phyloP scores from a whole-genome alignment of 2,113 vertebrate genomes.

The Casuarius casuarius region DNA sequence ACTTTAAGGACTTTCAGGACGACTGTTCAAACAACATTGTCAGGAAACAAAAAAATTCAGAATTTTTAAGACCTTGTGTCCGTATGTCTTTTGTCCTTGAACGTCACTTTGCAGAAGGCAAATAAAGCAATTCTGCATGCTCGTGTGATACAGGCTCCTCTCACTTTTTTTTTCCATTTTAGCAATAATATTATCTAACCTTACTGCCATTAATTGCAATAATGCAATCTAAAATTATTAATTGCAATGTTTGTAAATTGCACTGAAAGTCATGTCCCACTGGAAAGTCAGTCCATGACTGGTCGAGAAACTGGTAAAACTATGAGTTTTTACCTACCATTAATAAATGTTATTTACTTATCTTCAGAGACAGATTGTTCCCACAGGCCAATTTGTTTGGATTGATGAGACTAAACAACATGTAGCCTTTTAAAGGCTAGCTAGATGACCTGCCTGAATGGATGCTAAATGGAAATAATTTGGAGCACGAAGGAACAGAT shows the following conservation, averaged over 20 bases:
- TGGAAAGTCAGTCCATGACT: neutral
- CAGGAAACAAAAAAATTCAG: neutral
- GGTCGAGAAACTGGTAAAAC: neutral
- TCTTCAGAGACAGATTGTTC: neutral
- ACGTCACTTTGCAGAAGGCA: neutral
- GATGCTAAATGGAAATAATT: neutral
- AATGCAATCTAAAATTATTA: neutral
- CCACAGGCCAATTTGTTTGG: neutral
- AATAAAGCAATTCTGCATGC: neutral
- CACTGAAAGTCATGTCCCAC: neutral
- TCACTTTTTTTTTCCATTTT: neutral
- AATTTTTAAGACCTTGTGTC: neutral
- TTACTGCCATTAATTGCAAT: neutral
- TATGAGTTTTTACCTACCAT: neutral
- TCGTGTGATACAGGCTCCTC: neutral
- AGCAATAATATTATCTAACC: neutral
- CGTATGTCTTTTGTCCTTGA: neutral
- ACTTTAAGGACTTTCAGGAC: neutral
- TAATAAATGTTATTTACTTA: neutral
- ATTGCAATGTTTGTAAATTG: neutral
- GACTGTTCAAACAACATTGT: neutral
- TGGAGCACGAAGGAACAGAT: neutral
- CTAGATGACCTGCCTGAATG: neutral
- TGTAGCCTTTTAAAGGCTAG: neutral
- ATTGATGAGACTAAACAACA: neutral